Evolutionary conservation across 2,113 vertebrate genomes (phyloP).

Genomic region (Carettochelys insculpta): DNA sequence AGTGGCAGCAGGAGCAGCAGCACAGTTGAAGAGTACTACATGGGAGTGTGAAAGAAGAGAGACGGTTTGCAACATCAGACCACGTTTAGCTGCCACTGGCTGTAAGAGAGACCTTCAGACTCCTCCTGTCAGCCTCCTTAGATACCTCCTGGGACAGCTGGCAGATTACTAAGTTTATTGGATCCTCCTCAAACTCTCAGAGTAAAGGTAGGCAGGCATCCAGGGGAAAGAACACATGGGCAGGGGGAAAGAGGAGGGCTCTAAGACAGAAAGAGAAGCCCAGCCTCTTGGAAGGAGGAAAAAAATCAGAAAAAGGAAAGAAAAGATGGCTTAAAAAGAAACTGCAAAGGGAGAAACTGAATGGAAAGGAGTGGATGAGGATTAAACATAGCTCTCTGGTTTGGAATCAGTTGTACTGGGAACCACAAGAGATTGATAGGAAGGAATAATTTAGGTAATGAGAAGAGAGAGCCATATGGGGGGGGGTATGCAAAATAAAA

Average conservation of each 20-base stretch:
- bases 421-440: constrained; percentile 61
- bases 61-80: constrained; percentile 70
- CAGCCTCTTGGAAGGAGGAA: constrained; percentile 49
- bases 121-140: constrained; percentile 76
- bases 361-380: constrained; percentile 32
- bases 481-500: constrained; percentile 51
- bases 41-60: constrained; percentile 68
- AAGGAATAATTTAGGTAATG: constrained; percentile 60
- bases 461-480: constrained; percentile 8
- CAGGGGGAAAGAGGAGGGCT: constrained; percentile 64
- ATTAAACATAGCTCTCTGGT: constrained; percentile 65
- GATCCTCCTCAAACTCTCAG: constrained; percentile 75
- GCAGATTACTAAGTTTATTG: constrained; percentile 71
- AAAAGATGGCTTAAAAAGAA: background rate
- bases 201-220: constrained; percentile 82
- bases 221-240: constrained; percentile 72
- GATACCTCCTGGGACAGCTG: constrained; percentile 77
- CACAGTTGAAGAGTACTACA: constrained; percentile 68
- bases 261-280: constrained; percentile 62
- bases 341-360: constrained; percentile 54
- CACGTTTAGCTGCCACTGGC: constrained; percentile 73
- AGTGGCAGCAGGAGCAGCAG: constrained; percentile 72
- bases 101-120: constrained; percentile 75
- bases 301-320: constrained; percentile 42
- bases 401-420: constrained; percentile 47